Evolutionary conservation across 1,140 invertebrate genomes (phyloP).

Genomic region (Cheumatopsyche charites): DNA sequence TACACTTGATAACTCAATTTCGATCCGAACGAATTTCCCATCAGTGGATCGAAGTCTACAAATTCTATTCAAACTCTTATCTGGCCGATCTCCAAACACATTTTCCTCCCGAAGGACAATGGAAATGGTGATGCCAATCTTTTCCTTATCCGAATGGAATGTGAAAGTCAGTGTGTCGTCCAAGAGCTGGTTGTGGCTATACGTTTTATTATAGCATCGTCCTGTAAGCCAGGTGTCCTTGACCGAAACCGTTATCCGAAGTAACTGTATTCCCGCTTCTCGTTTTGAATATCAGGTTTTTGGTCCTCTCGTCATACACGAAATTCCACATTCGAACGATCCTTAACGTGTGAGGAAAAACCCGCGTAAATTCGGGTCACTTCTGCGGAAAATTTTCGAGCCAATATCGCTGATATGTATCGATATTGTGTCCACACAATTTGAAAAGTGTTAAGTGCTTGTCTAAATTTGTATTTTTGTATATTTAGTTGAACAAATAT

Average conservation of each 20-base stretch:
- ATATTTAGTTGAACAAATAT: no score
- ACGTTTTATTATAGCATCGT: not conserved
- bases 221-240: conserved; percentile 31
- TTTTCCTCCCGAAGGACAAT: no score
- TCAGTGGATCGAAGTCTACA: no score
- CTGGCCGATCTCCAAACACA: no score
- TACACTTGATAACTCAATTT: no score
- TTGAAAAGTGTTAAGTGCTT: no score
- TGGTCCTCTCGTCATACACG: not conserved
- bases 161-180: conserved; percentile 26
- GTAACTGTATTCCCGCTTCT: conserved; percentile 29
- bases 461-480: no score
- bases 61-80: no score
- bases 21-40: no score
- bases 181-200: not conserved
- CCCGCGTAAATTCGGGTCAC: not conserved
- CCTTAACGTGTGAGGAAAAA: not conserved
- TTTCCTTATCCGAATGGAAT: conserved; percentile 1
- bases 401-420: not conserved
- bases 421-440: not conserved
- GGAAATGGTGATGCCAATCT: no score
- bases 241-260: conserved; percentile 32
- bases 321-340: not conserved
- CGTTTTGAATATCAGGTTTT: conserved; percentile 7
- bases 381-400: not conserved